Conservation (phyloP, 2,888 invertebrate genomes). For the Cosmorhoe ocellata region DNA sequence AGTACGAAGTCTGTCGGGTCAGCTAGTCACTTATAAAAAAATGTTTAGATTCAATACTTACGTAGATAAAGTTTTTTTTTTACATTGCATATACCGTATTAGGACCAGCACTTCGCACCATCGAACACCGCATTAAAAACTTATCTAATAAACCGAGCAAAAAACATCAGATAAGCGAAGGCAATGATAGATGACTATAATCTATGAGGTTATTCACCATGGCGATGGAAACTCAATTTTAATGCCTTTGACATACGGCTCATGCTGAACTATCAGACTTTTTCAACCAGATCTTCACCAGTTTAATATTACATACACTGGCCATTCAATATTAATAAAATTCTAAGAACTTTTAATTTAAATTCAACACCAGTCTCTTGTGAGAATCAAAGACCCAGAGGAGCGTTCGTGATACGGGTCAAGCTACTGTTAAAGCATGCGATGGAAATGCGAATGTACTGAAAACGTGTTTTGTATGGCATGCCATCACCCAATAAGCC, state of each 20-base stretch:
- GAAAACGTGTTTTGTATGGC: not conserved
- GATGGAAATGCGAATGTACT: too few species aligned
- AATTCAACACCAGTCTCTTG: not conserved
- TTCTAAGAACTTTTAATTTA: not conserved
- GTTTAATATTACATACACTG: too few species aligned
- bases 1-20: too few species aligned
- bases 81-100: not conserved
- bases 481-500: not conserved
- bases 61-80: too few species aligned
- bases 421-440: not conserved
- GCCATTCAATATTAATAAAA: too few species aligned
- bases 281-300: too few species aligned
- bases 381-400: not conserved
- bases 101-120: not conserved
- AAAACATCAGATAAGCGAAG: constrained; percentile 16
- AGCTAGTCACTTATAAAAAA: too few species aligned
- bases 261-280: too few species aligned
- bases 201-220: not conserved
- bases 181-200: constrained; percentile 23
- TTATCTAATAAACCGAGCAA: constrained; percentile 5
- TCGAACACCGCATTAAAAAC: not conserved
- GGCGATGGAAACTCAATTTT: too few species aligned
- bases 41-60: too few species aligned
- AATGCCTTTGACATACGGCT: too few species aligned
- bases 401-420: constrained; percentile 3